Evolutionary conservation across 1,140 invertebrate genomes (phyloP).

Genomic region (Dryas iulia): DNA sequence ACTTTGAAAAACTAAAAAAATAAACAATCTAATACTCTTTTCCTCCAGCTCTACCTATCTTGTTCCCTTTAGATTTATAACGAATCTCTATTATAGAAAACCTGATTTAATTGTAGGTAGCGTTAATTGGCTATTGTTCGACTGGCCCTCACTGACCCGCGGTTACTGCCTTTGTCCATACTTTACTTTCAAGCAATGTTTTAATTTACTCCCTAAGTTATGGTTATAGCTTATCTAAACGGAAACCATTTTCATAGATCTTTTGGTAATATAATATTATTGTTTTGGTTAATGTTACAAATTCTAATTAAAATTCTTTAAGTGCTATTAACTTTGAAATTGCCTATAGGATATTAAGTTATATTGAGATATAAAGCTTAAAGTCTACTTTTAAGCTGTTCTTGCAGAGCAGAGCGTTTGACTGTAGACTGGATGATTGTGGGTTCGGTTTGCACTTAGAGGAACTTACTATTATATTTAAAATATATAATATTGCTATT

Average conservation of each 20-base stretch:
- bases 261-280: conserved; percentile 3
- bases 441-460: too few relatives aligned
- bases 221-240: not conserved
- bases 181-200: conserved; percentile 34
- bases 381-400: too few relatives aligned
- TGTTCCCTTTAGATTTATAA: not conserved
- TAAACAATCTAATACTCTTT: not conserved
- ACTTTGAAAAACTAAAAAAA: not conserved
- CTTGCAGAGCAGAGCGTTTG: too few relatives aligned
- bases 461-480: too few relatives aligned
- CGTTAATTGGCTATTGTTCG: conserved; percentile 77
- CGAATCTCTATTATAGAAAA: conserved; percentile 49
- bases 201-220: conserved; percentile 27
- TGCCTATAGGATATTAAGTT: not conserved
- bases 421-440: too few relatives aligned
- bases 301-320: conserved; percentile 1
- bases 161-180: conserved; percentile 51
- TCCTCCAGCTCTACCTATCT: not conserved
- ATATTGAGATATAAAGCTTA: not conserved
- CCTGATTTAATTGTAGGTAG: conserved; percentile 75
- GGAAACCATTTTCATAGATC: conserved; percentile 1
- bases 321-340: not conserved
- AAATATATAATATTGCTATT: too few relatives aligned
- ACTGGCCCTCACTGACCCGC: conserved; percentile 52
- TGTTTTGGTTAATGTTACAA: not conserved